Conservation (phyloP, 2,113 vertebrate species). For the Sitta europaea region DNA sequence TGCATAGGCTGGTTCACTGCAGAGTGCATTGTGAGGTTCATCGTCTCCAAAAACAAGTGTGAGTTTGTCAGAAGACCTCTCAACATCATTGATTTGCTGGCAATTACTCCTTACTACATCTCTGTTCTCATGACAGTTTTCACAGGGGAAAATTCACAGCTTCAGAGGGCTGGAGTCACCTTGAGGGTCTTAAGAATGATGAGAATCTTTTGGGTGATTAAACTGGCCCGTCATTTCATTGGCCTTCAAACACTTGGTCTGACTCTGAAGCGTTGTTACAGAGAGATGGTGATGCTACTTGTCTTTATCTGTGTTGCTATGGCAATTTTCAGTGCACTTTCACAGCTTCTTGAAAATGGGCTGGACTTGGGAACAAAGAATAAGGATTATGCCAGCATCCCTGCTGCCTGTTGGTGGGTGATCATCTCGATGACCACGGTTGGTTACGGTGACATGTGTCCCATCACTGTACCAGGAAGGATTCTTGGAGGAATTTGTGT, state of each 20-base stretch:
- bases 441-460: conserved; percentile 98
- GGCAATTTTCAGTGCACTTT: conserved; percentile 97
- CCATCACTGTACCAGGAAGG: conserved; percentile 91
- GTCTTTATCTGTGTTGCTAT: conserved; percentile 97
- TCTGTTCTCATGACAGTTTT: conserved; percentile 86
- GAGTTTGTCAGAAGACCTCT: conserved; percentile 94
- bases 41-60: conserved; percentile 94
- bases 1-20: conserved; percentile 99
- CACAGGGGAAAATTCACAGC: conserved; percentile 91
- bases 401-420: conserved; percentile 98
- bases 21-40: conserved; percentile 94
- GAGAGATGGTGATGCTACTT: conserved; percentile 98
- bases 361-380: conserved; percentile 88
- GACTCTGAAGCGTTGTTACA: conserved; percentile 93
- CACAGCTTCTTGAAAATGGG: conserved; percentile 95
- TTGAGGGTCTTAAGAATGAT: conserved; percentile 96
- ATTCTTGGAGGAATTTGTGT: conserved; percentile 97
- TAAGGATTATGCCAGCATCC: conserved; percentile 95
- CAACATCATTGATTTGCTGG: conserved; percentile 96
- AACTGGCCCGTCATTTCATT: conserved; percentile 96
- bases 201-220: conserved; percentile 99
- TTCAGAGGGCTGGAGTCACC: conserved; percentile 93
- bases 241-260: conserved; percentile 97
- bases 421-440: conserved; percentile 99
- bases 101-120: conserved; percentile 96